Evolutionary conservation across 2,888 invertebrate species (phyloP).

Genomic region (Cephus sareptanus): DNA sequence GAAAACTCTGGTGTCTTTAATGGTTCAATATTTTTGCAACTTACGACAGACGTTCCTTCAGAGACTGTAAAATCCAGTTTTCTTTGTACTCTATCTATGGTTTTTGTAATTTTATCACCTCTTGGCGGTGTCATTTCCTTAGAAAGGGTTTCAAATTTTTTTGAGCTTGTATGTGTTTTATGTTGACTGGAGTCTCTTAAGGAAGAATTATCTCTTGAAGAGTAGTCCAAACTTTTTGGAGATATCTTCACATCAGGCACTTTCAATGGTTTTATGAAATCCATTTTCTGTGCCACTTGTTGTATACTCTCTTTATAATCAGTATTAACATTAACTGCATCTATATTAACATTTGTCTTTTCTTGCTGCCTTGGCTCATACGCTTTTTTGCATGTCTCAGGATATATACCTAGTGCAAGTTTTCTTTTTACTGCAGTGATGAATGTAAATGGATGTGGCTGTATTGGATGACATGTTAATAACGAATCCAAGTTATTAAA

Average conservation of each 20-base stretch:
- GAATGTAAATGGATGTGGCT: conserved; percentile 72
- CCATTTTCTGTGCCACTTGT: conserved; percentile 47
- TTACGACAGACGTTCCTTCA: conserved; percentile 50
- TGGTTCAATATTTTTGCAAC: conserved; percentile 55
- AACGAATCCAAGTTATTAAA: conserved; percentile 28
- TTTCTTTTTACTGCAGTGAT: conserved; percentile 73
- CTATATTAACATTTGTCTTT: conserved; percentile 17
- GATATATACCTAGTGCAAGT: conserved; percentile 54
- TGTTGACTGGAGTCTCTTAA: conserved; percentile 38
- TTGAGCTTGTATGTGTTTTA: conserved; percentile 23
- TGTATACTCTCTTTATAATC: conserved; percentile 29
- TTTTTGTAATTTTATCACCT: conserved; percentile 46
- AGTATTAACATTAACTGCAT: conserved; percentile 8
- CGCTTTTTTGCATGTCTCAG: conserved; percentile 38
- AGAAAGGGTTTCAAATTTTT: conserved; percentile 40
- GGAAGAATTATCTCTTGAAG: conserved; percentile 48
- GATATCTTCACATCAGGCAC: conserved; percentile 62
- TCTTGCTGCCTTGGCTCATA: conserved; percentile 32
- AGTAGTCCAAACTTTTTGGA: conserved; percentile 56
- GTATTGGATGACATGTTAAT: conserved; percentile 50
- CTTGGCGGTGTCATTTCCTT: conserved; percentile 34
- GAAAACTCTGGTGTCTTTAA: conserved; percentile 55
- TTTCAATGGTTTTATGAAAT: conserved; percentile 57
- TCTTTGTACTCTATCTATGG: conserved; percentile 50
- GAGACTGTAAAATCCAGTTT: conserved; percentile 59